Base-by-base conservation (phyloP, 2,113 vertebrate genomes). In the Cheirogaleus medius region DNA sequence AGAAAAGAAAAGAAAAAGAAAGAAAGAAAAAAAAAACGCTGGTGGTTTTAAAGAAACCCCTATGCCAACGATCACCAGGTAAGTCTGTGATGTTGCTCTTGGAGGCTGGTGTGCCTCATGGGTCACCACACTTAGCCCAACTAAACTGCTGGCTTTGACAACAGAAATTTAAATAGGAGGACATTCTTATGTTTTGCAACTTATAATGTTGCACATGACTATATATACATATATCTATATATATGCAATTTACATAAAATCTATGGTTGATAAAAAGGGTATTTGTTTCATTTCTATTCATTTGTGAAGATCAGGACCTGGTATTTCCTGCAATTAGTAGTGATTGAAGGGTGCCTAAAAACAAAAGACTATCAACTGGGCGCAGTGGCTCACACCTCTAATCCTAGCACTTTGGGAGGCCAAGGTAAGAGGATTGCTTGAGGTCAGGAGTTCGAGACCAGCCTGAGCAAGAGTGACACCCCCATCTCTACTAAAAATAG, bases 161-260 rank as follows among this genome's bases (percentile, higher is more conserved):
- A 93, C 7, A 94, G 64, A 94, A 82, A 71, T 58, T 49, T 56
- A 92, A 96, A 71, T 29, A 85, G 14, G 23, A 93, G 44, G 25
- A 21, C 78, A 82, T 63, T 54, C 14, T 87, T 80, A 32, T 6
- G 23, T 85, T 90, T 95, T 76, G 4, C 63, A 60, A 90, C 32
- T 71, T 12, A n/a, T 17, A 27, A 56, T 76, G 1, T 58, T 80
- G 1, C 12, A 7, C 44, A 1, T 20, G 25, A 27, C 58, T 27
- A 1, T 8, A 74, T 4, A 44, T n/a, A 7, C 17, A 18, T 68
- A 68, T 68, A 82, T 18, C 27, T 21, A 73, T 6, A 8, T 10
- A 0, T 69, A 6, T 27, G 29, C 90, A 37, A 78, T 47, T 69
- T 77, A 42, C 12, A 69, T 68, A 54, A 63, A 42, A 27, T 56